These are phyloP conservation scores for Philypnodon macrostomus DNA, from an alignment of 2,797 vertebrate species.

Conservation along the genomic window DNA sequence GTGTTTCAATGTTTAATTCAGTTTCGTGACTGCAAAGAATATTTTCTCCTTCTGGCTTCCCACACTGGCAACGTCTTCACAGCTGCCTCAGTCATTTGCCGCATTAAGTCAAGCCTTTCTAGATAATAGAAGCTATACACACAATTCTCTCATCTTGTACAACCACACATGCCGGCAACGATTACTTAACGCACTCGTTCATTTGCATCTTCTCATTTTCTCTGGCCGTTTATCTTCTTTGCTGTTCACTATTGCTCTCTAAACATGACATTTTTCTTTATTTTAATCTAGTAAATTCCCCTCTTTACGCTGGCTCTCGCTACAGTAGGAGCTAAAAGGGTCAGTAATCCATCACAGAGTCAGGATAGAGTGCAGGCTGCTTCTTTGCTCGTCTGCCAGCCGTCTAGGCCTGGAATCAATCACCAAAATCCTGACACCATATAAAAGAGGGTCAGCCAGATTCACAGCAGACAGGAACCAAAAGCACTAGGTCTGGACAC, in stretches of 20 bases:
- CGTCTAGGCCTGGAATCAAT: conserved; percentile 70
- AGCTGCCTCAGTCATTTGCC: conserved; percentile 45
- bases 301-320: conserved; percentile 23
- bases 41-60: conserved; percentile 36
- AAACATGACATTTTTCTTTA: conserved; percentile 13
- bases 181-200: conserved; percentile 17
- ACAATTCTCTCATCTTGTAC: conserved; percentile 13
- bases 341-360: conserved; percentile 71
- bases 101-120: conserved; percentile 37
- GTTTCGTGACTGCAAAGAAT: conserved; percentile 39
- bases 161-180: conserved; percentile 15
- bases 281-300: conserved; percentile 14
- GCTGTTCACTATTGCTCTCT: conserved; percentile 8
- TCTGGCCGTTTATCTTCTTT: conserved; percentile 1
- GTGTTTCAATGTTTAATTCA: conserved; percentile 50
- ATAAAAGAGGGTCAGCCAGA: conserved; percentile 47
- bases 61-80: conserved; percentile 35
- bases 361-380: conserved; percentile 42
- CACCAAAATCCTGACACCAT: conserved; percentile 62
- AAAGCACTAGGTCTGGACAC: conserved; percentile 10
- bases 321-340: conserved; percentile 57
- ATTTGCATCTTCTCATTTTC: conserved; percentile 16
- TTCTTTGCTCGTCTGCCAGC: conserved; percentile 43
- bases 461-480: conserved; percentile 28
- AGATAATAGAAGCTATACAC: conserved; percentile 22